Evolutionary conservation across 1,140 invertebrate genomes (phyloP), one percentile per base, ranked within the genome.

Genomic region (Micrasema minimum): DNA sequence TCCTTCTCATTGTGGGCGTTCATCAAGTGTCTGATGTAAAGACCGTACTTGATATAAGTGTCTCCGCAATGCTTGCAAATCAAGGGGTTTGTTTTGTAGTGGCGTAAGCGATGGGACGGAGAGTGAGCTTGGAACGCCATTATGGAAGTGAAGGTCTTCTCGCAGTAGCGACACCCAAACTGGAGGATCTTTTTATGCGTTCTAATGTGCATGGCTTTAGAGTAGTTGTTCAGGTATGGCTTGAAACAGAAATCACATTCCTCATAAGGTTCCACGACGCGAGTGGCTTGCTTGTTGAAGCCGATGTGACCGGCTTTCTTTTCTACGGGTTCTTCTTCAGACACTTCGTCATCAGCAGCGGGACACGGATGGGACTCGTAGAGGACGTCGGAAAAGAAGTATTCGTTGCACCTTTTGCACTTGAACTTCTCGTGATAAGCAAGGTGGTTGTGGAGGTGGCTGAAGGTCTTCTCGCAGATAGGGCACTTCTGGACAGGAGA

Each of bases 191-290:
- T 79, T 26, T 70, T 79, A 65, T 85, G 83, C 9, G 81, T 79
- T 14, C 73, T 62, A 38, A 81, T 74, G 72, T 85, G 83, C 57
- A 72, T 73, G 10, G 67, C 69, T 64, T 82, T 80, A 0, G 81
- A 80, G 37, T 76, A 80, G 45, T 77, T 80, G 18, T 67, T 77
- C 0, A 82, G 82, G 5, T 81, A 75, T 0, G 82, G 80, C 71
- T 84, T 84, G 71, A 85, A 85, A 69, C 83, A 85, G 75, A 83
- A 85, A 1, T 66, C 65, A 51, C 83, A 85, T 65, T 85, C 83
- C 35, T 83, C 80, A 62, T 85, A 84, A 9, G 59, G 59, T 16
- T 46, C 41, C 12, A 46, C 11, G 10, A 46, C 2, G 11, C 22
- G 41, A n/a, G 43, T 64, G 20, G 22, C 23, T 55, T 55, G 51